A percentile compares a stretch with the other conserved stretches of the same genome.
phyloP scores from a whole-genome alignment of 1,140 invertebrate genomes.

The Bicyclus anynana region DNA sequence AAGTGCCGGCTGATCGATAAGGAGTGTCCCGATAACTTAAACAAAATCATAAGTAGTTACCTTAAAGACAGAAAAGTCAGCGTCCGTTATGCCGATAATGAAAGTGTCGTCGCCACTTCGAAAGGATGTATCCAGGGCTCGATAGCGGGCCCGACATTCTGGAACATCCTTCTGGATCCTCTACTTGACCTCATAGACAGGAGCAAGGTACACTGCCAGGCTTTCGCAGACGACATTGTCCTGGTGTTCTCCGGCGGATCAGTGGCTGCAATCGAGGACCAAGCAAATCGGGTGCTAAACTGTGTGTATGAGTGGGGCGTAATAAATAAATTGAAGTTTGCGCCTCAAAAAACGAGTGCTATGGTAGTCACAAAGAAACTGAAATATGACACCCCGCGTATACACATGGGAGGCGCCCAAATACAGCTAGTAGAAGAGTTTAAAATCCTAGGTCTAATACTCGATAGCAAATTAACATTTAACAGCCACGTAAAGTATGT shows the following conservation, averaged over 20 bases:
- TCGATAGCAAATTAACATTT: constrained; percentile 18
- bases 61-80: background rate
- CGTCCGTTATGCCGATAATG: background rate
- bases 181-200: background rate
- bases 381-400: background rate
- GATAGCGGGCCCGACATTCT: constrained; percentile 10
- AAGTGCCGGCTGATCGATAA: background rate
- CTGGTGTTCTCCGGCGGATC: background rate
- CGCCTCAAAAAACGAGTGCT: constrained; percentile 14
- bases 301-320: constrained; percentile 3
- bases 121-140: constrained; percentile 14
- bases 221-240: constrained; percentile 9
- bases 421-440: background rate
- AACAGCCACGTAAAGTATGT: constrained; percentile 9
- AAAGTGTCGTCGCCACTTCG: background rate
- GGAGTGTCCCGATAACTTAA: background rate
- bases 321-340: constrained; percentile 9
- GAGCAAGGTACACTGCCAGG: constrained; percentile 4
- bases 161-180: constrained; percentile 7
- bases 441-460: constrained; percentile 12
- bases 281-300: background rate
- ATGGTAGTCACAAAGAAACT: constrained; percentile 12
- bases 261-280: background rate
- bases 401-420: constrained; percentile 8
- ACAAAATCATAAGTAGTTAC: background rate